Percentiles rank a stretch among this genome's conserved stretches.
phyloP scores from a whole-genome alignment of 2,797 vertebrate species.

The Cygnus olor region DNA sequence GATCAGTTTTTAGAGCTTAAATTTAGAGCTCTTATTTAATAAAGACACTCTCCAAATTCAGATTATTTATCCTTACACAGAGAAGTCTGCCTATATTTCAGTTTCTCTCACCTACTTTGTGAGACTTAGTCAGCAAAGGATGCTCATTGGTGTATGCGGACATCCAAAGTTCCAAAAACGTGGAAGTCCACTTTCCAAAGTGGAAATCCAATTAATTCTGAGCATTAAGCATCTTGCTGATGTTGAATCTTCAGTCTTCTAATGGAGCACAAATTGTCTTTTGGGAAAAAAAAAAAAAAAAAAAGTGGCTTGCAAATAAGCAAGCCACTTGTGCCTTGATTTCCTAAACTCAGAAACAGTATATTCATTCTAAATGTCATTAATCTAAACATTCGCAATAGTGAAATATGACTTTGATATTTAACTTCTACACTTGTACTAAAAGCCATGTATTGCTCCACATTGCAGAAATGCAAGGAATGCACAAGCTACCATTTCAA shows the following conservation, averaged over 20 bases:
- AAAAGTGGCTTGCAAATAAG: constrained; percentile 15
- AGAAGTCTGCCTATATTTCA: background rate
- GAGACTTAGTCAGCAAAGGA: background rate
- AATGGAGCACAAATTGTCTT: background rate
- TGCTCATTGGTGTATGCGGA: background rate
- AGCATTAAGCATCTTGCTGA: background rate
- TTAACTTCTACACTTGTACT: background rate
- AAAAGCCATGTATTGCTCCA: background rate
- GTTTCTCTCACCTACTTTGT: background rate
- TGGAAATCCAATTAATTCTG: background rate
- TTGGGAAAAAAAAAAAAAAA: background rate
- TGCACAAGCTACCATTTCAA: background rate
- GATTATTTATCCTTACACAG: background rate
- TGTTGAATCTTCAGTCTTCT: background rate
- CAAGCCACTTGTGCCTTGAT: background rate
- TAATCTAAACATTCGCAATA: constrained; percentile 19
- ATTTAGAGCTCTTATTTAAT: background rate
- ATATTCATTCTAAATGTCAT: background rate
- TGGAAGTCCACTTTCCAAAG: no score
- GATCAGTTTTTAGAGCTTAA: background rate
- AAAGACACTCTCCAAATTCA: background rate
- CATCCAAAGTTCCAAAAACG: background rate
- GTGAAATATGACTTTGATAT: background rate
- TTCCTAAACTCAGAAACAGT: background rate
- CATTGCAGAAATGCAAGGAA: background rate